Evolutionary conservation across 2,888 invertebrate genomes (phyloP).

Genomic region (Hypomecis atomaria): DNA sequence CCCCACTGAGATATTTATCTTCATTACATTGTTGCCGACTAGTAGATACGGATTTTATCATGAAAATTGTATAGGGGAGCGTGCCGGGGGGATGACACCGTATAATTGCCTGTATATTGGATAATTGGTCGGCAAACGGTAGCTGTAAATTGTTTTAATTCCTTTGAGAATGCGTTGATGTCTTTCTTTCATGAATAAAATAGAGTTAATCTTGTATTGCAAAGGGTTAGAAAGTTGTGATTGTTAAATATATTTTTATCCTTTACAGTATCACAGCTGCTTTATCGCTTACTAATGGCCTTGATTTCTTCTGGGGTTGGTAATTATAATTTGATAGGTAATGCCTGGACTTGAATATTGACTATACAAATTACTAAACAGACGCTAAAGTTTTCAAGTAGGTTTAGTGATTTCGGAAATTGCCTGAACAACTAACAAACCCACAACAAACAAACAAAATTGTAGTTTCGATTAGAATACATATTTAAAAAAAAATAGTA

Average conservation of each 20-base stretch:
- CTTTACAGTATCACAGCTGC: neutral
- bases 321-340: too few species aligned
- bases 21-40: constrained; percentile 73
- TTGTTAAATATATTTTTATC: constrained; percentile 24
- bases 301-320: too few species aligned
- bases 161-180: constrained; percentile 51
- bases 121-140: constrained; percentile 73
- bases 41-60: constrained; percentile 78
- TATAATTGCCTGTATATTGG: constrained; percentile 75
- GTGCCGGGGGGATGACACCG: constrained; percentile 64
- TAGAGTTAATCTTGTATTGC: constrained; percentile 37
- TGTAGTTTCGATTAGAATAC: too few species aligned
- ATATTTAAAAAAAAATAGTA: too few species aligned
- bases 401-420: too few species aligned
- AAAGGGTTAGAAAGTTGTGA: constrained; percentile 30
- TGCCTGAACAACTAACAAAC: too few species aligned
- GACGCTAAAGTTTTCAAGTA: too few species aligned
- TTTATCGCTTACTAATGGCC: neutral
- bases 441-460: too few species aligned
- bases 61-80: constrained; percentile 71
- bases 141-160: constrained; percentile 67
- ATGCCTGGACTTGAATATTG: neutral
- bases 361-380: neutral
- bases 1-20: constrained; percentile 81
- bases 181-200: constrained; percentile 50